Percentiles rank a stretch among this genome's conserved stretches.
These are phyloP conservation scores for Haliaeetus leucogaster DNA, from an alignment of 2,113 vertebrate species.

Conservation along the genomic window DNA sequence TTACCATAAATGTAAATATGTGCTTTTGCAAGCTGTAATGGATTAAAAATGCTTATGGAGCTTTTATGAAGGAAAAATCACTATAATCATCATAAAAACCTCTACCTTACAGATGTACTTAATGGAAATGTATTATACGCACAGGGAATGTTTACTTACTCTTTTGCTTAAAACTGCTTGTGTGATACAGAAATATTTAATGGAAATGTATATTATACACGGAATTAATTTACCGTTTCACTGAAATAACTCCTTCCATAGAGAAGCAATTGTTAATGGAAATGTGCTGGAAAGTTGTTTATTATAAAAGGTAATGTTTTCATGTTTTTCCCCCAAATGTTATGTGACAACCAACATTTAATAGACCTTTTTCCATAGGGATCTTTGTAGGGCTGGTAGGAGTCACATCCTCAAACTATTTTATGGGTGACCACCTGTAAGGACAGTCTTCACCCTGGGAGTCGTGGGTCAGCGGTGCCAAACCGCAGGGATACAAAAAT, in stretches of 20 bases:
- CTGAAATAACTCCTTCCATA: not conserved
- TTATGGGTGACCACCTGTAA: not conserved
- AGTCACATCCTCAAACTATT: not conserved
- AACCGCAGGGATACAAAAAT: not conserved
- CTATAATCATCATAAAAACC: not conserved
- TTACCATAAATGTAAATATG: not conserved
- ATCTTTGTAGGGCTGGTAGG: not conserved
- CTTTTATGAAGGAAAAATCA: not conserved
- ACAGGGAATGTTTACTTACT: not conserved
- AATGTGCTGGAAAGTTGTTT: not conserved
- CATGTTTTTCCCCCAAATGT: not conserved
- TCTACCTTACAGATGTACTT: not conserved
- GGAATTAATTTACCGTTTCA: not conserved
- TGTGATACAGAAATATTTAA: not conserved
- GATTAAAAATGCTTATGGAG: not conserved
- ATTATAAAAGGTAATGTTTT: not conserved
- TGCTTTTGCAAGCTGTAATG: not conserved
- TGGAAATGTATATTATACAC: not conserved
- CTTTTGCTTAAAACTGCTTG: not conserved
- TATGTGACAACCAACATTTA: not conserved
- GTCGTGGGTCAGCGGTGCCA: fast-evolving
- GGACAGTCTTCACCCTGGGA: not conserved
- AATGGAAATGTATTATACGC: not conserved
- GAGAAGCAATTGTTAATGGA: not conserved
- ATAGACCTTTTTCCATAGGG: not conserved